Base-by-base conservation (phyloP, 2,113 vertebrate species). In the Cyanoderma ruficeps region DNA sequence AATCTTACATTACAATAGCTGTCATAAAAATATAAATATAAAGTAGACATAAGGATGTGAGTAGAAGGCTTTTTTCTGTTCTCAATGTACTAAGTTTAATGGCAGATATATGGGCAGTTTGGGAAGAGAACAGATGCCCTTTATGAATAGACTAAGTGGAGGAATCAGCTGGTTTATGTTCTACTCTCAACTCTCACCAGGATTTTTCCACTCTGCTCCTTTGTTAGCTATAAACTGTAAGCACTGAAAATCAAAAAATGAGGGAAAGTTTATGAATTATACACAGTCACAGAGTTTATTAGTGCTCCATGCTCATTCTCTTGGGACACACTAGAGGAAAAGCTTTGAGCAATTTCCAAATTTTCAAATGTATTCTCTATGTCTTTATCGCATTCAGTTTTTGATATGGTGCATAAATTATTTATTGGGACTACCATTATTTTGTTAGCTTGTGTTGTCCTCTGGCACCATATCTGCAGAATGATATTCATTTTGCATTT, bases 341-440 rank as follows among this genome's bases (percentile, higher is more conserved):
- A 86, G 97, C 96, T 97, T 65, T 96, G 96, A 98, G 93, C 97
- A 96, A 97, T 94, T 94, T 94, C 90, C 83, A 97, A 94, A 96
- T 95, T 97, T 97, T 94, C 95, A 96, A 91, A 96, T 94, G 86
- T 72, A 37, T 94, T 97, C 97, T 90, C 91, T 88, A 87, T 96
- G 96, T 97, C 96, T 97, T 94, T 60, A 84, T 97, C 87, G 91
- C 90, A 79, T 96, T 97, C 96, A 97, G 97, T 96, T 98, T 98
- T 97, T 98, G 97, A 98, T 98, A 98, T 93, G 50, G 30, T 74
- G 88, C 94, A 97, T 98, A 94, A 97, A 99, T 98, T 98, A 98
- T 98, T 98, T 98, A 98, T 97, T 35, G 81, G 74, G 90, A 53
- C 95, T 75, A 46, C 91, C 95, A 95, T 97, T 97, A 97, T 93